Evolutionary conservation across 2,797 vertebrate genomes (phyloP), one percentile per base, ranked within the genome.

Genomic region (Thripadectes ignobilis): DNA sequence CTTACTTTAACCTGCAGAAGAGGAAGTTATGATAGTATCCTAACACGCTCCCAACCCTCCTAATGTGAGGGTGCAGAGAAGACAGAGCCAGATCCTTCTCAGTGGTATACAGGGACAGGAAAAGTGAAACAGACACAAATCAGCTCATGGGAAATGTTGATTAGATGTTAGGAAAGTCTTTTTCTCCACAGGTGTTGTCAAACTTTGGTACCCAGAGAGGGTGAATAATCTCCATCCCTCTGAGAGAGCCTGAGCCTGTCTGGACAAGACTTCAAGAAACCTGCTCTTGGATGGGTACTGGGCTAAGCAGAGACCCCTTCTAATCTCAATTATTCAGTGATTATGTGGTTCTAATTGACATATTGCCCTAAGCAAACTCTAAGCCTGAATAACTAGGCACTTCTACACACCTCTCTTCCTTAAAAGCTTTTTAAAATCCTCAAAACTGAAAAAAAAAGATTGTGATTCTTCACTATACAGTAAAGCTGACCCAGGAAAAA

Each of bases 151-250:
- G 21, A 81, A 87, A 59, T 59, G 22, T 8, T 19, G 7, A 21
- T 36, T 36, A 20, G 45, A 14, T 27, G 34, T 32, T 36, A 41
- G 74, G 39, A 68, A 78, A 68, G 41, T 19, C 3, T 36, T 77
- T 74, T 68, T 30, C 22, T 24, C 32, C 9, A 3, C 0, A 0
- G 65, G 6, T 2, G 26, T 61, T 9, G 5, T 51, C 32, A 68
- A 5, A 48, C 11, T 61, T 26, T 82, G 36, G 20, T 89, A 10
- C 59, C 18, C 34, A 34, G 43, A 39, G n/a, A 67, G 5, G 6
- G 3, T 59, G 45, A 57, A 36, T 10, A 77, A 26, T 32, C 15
- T 88, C 39, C 2, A 1, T 59, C n/a, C 51, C 72, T 72, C n/a
- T n/a, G 30, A 54, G 17, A 57, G 7, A 74, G 8, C 23, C 45